Evolutionary conservation across 2,888 invertebrate genomes (phyloP).

Genomic region (Byasa hedistus): DNA sequence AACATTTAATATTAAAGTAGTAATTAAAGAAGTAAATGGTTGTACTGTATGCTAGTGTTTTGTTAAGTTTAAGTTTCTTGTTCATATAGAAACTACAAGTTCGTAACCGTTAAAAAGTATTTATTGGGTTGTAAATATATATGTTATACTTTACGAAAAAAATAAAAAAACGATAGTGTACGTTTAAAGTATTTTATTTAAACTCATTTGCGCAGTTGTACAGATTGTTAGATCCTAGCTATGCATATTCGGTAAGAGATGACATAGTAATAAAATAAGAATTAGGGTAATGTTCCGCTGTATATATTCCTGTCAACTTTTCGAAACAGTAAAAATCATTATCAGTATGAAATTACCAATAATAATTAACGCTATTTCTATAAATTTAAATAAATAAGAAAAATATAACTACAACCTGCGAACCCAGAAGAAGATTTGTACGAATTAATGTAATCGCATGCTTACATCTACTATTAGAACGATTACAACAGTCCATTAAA

Average conservation of each 20-base stretch:
- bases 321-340: constrained; percentile 25
- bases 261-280: constrained; percentile 58
- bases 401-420: constrained; percentile 75
- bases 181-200: constrained; percentile 73
- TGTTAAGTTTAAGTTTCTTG: too few species aligned
- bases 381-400: constrained; percentile 77
- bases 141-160: too few species aligned
- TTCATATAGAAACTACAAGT: too few species aligned
- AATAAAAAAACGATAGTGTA: constrained; percentile 33
- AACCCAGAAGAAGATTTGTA: constrained; percentile 68
- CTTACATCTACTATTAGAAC: constrained; percentile 48
- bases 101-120: too few species aligned
- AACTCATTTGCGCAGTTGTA: constrained; percentile 71
- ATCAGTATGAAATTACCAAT: constrained; percentile 40
- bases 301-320: constrained; percentile 32
- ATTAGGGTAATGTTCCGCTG: constrained; percentile 38
- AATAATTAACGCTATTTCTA: constrained; percentile 63
- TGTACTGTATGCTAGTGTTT: too few species aligned
- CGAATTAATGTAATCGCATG: constrained; percentile 71
- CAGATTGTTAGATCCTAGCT: constrained; percentile 64
- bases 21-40: too few species aligned
- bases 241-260: constrained; percentile 55
- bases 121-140: too few species aligned
- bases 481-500: constrained; percentile 60
- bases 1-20: too few species aligned